Percentiles rank a stretch among this genome's conserved stretches.
phyloP scores from a whole-genome alignment of 2,797 vertebrate genomes.

The Oreortyx pictus region DNA sequence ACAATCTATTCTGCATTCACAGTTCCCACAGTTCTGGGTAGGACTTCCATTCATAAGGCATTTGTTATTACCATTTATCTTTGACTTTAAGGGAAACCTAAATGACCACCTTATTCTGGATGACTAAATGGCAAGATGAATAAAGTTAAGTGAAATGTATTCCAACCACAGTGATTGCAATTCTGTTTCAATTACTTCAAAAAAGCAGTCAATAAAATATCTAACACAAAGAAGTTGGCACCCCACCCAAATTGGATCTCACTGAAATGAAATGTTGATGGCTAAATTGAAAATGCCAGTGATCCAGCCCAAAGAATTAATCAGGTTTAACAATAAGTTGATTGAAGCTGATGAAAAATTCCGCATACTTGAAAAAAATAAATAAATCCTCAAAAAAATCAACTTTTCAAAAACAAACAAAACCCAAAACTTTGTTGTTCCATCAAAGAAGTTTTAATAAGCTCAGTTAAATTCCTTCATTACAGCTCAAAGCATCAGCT shows the following conservation, averaged over 20 bases:
- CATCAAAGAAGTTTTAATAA: slow-evolving; percentile 19
- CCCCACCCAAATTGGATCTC: background rate
- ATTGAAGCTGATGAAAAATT: slow-evolving; percentile 26
- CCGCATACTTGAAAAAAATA: background rate
- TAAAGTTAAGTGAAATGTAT: slow-evolving; percentile 23
- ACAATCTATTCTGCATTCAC: background rate
- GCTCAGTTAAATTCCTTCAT: background rate
- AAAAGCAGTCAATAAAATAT: slow-evolving; percentile 21
- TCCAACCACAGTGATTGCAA: slow-evolving; percentile 7
- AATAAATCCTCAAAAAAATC: background rate
- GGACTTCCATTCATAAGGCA: background rate
- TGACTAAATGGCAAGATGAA: slow-evolving; percentile 7
- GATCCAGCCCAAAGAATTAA: slow-evolving; percentile 31
- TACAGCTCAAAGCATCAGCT: background rate
- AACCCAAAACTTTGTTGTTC: background rate
- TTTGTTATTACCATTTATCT: background rate
- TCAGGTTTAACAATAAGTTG: slow-evolving; percentile 28
- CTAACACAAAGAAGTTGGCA: background rate
- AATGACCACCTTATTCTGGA: background rate
- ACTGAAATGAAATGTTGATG: slow-evolving; percentile 24
- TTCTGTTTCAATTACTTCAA: slow-evolving; percentile 52
- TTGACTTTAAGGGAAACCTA: background rate
- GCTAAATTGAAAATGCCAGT: slow-evolving; percentile 46
- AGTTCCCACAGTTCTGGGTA: background rate
- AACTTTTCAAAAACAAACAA: background rate